Base-by-base conservation (phyloP, 1,140 invertebrate species). In the Bombus superbus region DNA sequence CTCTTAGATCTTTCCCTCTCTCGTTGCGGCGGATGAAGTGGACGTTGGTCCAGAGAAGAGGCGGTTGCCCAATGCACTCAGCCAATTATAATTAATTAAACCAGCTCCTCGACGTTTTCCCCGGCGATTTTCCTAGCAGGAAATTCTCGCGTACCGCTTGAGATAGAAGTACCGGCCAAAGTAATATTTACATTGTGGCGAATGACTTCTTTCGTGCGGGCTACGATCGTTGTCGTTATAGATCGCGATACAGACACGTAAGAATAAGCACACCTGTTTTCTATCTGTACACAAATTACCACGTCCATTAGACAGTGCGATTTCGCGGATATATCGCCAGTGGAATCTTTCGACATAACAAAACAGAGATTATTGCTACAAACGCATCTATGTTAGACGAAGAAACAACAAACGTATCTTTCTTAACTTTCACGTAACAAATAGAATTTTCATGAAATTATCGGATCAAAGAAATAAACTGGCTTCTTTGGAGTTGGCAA, bases 11-110 rank as follows among this genome's bases (percentile, higher is more conserved):
- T 66, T 69, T 83, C 25, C 35, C 85, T 69, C 88, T 68, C 87
- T 81, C 87, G 81, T 81, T 68, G 75, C 85, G 71, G 47, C 79
- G 88, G 84, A 86, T 77, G 87, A 90, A 90, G 89, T 82, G 86
- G 86, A 76, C 85, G 82, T 77, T 76, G 88, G 57, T 75, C 81
- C 77, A 64, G 75, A 78, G 75, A 83, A 89, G 88, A 74, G 85
- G 85, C 86, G 84, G 75, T 85, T 78, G 81, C 82, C 82, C 86
- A 72, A 83, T 85, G 86, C 89, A 81, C 83, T 90, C 88, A 78
- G 59, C 86, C 86, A 89, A 90, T 90, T 90, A 90, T 72, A 85
- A 90, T 90, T 90, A 90, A 90, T 90, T 90, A 90, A 87, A 90
- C 79, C 74, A 79, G 83, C 79, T 79, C 66, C 82, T 79, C 73